Evolutionary conservation across 2,797 vertebrate genomes (phyloP).

Genomic region (Dryobates pubescens): DNA sequence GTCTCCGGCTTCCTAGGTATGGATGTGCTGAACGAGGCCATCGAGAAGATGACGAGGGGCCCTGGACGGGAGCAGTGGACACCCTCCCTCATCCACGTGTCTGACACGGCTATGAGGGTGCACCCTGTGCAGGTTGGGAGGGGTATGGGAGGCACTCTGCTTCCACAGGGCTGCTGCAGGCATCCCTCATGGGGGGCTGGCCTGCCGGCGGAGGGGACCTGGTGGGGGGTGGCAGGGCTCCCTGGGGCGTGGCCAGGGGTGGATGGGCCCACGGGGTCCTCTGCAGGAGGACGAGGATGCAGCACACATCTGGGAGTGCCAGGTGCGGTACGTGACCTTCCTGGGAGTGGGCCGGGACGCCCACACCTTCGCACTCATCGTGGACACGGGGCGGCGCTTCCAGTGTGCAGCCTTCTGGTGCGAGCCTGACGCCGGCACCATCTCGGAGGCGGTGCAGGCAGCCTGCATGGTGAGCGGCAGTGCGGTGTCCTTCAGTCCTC

Average conservation of each 20-base stretch:
- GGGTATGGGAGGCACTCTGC: not conserved
- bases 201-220: not conserved
- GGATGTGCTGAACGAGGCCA: conserved; percentile 93
- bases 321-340: conserved; percentile 93
- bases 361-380: conserved; percentile 92
- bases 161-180: not conserved
- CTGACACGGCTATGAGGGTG: conserved; percentile 87
- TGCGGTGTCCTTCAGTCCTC: rapidly evolving
- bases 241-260: not conserved
- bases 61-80: conserved; percentile 86
- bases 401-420: conserved; percentile 96
- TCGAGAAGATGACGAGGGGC: conserved; percentile 86
- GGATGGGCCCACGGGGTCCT: conserved; percentile 40
- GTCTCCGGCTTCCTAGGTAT: conserved; percentile 81
- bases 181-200: not conserved
- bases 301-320: conserved; percentile 89
- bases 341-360: conserved; percentile 91
- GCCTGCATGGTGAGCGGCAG: conserved; percentile 90
- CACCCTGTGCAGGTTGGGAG: conserved; percentile 81
- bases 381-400: conserved; percentile 87
- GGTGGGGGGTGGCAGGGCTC: not conserved
- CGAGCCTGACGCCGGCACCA: conserved; percentile 88
- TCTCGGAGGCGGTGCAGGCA: conserved; percentile 93
- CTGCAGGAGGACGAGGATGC: conserved; percentile 74
- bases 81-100: conserved; percentile 84